Conservation (phyloP, 2,113 vertebrate species). For the Hippocampus abdominalis region DNA sequence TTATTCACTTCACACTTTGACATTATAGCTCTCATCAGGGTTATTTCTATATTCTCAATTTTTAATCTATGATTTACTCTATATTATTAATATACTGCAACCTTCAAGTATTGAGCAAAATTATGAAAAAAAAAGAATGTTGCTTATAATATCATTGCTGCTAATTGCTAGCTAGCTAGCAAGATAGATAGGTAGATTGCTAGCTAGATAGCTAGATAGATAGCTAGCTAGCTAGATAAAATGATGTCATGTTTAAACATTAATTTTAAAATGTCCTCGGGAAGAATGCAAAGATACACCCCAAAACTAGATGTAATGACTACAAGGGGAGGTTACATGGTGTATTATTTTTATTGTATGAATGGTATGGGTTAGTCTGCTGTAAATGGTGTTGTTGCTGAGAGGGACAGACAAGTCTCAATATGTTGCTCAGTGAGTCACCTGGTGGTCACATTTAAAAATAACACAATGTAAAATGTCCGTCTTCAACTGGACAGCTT, state of each 20-base stretch:
- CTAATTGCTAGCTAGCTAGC: no score
- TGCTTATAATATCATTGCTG: no score
- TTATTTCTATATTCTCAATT: not conserved
- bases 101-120: no score
- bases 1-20: not conserved
- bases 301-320: not conserved
- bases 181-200: no score
- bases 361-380: not conserved
- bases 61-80: not conserved
- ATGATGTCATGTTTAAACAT: no score
- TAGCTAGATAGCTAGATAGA: no score
- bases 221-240: no score
- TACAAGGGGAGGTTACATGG: not conserved
- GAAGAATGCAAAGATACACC: no score
- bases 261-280: no score
- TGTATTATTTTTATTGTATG: not conserved
- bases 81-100: no score
- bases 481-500: not conserved
- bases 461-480: not conserved
- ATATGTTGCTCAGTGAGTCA: constrained; percentile 4
- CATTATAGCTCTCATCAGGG: not conserved
- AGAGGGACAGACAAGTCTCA: not conserved
- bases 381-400: not conserved
- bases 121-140: no score
- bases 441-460: constrained; percentile 2